phyloP scores from a whole-genome alignment of 1,140 invertebrate genomes.

The Hylaeus volcanicus region DNA sequence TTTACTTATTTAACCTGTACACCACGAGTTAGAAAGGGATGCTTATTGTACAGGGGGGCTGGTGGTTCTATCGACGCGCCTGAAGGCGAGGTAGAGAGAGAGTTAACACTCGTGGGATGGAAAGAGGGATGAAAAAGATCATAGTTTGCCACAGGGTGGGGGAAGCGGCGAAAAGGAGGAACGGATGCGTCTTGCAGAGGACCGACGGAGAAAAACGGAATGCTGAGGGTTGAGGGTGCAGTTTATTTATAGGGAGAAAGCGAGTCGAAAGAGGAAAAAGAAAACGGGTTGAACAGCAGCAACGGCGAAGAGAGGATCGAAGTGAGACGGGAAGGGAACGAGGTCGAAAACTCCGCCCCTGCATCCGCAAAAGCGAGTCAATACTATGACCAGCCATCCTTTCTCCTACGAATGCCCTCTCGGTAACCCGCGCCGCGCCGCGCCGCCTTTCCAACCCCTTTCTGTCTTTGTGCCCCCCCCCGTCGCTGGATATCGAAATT shows the following conservation, averaged over 20 bases:
- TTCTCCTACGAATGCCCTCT: constrained; percentile 38
- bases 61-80: neutral
- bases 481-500: constrained; percentile 64
- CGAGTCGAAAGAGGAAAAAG: constrained; percentile 38
- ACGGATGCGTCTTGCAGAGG: neutral
- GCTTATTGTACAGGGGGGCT: too few relatives aligned
- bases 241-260: constrained; percentile 43
- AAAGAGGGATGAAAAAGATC: neutral
- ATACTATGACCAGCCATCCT: constrained; percentile 72
- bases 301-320: neutral
- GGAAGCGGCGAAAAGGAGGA: neutral
- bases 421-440: constrained; percentile 48
- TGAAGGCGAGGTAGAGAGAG: neutral
- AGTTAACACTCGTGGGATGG: neutral
- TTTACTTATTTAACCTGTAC: too few relatives aligned
- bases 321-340: constrained; percentile 40
- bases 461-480: constrained; percentile 5
- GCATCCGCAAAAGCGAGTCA: constrained; percentile 76
- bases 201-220: neutral
- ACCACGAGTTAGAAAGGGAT: too few relatives aligned
- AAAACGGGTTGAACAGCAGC: constrained; percentile 22
- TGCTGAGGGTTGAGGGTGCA: neutral
- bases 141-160: neutral
- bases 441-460: constrained; percentile 49
- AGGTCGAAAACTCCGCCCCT: constrained; percentile 79